A percentile compares a stretch with the other conserved stretches of the same genome.
phyloP scores from a whole-genome alignment of 2,888 invertebrate genomes.

The Hybos culiciformis region DNA sequence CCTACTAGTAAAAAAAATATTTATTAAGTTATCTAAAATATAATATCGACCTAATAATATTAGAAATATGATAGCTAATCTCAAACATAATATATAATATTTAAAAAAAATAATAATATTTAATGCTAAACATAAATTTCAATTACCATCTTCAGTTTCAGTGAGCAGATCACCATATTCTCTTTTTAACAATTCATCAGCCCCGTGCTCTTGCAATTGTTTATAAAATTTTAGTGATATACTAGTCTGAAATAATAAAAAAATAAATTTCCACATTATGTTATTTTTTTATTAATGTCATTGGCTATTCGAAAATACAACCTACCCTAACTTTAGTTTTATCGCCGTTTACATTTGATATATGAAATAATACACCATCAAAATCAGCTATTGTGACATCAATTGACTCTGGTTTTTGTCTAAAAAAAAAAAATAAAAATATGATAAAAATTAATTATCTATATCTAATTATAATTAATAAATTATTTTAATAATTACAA shows the following conservation, averaged over 20 bases:
- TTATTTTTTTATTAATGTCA: neutral
- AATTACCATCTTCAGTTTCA: conserved; percentile 71
- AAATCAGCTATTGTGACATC: conserved; percentile 94
- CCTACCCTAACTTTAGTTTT: conserved; percentile 94
- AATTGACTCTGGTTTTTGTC: conserved; percentile 88
- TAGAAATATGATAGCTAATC: too few species aligned
- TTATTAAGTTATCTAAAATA: too few species aligned
- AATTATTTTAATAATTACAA: too few species aligned
- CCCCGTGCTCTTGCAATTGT: conserved; percentile 95
- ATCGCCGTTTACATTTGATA: conserved; percentile 92
- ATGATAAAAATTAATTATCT: neutral
- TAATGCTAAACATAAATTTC: neutral
- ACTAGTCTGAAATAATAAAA: conserved; percentile 61
- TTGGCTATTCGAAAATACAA: conserved; percentile 12
- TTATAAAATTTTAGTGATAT: conserved; percentile 97
- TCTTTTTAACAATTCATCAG: conserved; percentile 87
- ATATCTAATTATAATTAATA: neutral
- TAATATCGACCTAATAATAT: too few species aligned
- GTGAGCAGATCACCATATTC: conserved; percentile 78
- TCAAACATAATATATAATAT: too few species aligned
- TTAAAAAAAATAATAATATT: too few species aligned
- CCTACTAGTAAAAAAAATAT: too few species aligned
- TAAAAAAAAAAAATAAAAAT: conserved; percentile 38
- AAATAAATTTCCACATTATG: neutral
- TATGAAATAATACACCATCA: conserved; percentile 96